These are phyloP conservation scores for Polietes domitor DNA, from an alignment of 2,888 invertebrate genomes.

Conservation along the genomic window DNA sequence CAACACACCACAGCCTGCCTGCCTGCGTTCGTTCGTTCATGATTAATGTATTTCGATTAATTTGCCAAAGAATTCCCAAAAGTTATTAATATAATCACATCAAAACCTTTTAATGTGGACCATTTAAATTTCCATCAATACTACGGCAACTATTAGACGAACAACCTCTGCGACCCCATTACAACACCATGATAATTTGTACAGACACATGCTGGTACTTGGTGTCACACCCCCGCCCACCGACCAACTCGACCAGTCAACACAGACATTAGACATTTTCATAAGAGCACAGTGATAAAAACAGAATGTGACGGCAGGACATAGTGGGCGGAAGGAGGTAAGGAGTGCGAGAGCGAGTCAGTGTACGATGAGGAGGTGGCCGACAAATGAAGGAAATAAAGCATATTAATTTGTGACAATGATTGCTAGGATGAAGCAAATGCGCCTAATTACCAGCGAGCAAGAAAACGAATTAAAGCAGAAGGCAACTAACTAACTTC, in stretches of 20 bases:
- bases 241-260: too few relatives aligned
- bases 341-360: constrained; percentile 10
- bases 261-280: neutral
- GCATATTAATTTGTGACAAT: constrained; percentile 43
- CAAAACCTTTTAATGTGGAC: constrained; percentile 5
- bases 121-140: constrained; percentile 28
- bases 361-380: neutral
- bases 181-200: neutral
- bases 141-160: neutral
- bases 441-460: constrained; percentile 37
- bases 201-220: neutral
- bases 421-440: constrained; percentile 7
- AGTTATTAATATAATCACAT: constrained; percentile 44
- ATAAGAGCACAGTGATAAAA: neutral
- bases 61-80: constrained; percentile 41
- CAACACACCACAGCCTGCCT: neutral
- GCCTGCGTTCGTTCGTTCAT: too few relatives aligned
- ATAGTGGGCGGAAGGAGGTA: neutral
- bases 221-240: neutral
- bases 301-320: neutral
- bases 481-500: constrained; percentile 4
- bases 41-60: constrained; percentile 6
- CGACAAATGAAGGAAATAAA: neutral
- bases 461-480: neutral
- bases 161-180: neutral